These are phyloP conservation scores for Phoronis australis DNA, from an alignment of 2,888 invertebrate genomes.

Conservation along the genomic window DNA sequence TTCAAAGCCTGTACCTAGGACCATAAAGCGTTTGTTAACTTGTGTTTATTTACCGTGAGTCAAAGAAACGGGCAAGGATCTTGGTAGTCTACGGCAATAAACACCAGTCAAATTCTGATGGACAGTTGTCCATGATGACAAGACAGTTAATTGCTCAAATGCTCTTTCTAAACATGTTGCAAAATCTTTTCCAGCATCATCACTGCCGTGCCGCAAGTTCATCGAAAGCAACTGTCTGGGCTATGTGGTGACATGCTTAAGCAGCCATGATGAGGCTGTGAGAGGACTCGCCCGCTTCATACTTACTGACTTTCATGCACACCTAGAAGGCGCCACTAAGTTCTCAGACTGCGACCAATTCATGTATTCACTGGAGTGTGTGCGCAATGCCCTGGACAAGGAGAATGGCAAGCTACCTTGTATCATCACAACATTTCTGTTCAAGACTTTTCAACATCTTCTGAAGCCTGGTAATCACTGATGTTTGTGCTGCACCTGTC, in stretches of 20 bases:
- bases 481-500: too few relatives aligned
- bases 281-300: conserved; percentile 71
- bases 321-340: conserved; percentile 60
- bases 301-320: conserved; percentile 68
- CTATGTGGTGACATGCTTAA: conserved; percentile 66
- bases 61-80: too few relatives aligned
- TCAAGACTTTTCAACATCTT: conserved; percentile 66
- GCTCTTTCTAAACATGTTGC: too few relatives aligned
- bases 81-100: too few relatives aligned
- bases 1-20: background rate
- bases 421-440: conserved; percentile 66
- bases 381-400: conserved; percentile 62
- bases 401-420: conserved; percentile 58
- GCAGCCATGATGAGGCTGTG: conserved; percentile 64
- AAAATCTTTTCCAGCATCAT: conserved; percentile 60
- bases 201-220: conserved; percentile 68
- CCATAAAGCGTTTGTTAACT: background rate
- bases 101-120: too few relatives aligned
- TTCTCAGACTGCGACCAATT: conserved; percentile 63
- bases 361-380: conserved; percentile 64
- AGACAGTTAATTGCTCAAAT: background rate
- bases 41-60: too few relatives aligned
- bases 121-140: too few relatives aligned
- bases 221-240: conserved; percentile 68
- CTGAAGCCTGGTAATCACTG: conserved; percentile 65